These are phyloP conservation scores for Neoascia interrupta DNA, from an alignment of 2,888 invertebrate genomes.

Conservation along the genomic window DNA sequence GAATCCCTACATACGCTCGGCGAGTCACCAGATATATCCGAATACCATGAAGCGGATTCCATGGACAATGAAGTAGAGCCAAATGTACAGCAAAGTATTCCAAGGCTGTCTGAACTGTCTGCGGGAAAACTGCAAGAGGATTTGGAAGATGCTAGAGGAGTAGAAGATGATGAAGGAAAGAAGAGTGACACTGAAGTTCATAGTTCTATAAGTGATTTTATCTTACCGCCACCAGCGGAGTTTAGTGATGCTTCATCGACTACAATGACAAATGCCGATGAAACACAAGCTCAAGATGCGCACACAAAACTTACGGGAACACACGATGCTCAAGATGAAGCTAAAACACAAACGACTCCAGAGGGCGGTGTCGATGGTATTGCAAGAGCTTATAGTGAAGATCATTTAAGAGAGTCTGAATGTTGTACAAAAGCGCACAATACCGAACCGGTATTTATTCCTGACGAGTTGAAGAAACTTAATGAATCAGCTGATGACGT, in stretches of 20 bases:
- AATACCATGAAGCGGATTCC: conserved; percentile 9
- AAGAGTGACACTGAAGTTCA: too few relatives aligned
- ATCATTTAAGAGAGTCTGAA: background rate
- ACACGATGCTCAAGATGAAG: background rate
- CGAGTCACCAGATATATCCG: conserved; percentile 21
- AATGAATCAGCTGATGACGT: background rate
- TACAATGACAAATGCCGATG: background rate
- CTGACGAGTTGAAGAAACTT: background rate
- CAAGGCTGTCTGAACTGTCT: background rate
- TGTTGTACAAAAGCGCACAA: background rate
- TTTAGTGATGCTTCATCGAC: conserved; percentile 31
- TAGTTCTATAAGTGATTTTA: conserved; percentile 20
- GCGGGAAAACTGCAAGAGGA: background rate
- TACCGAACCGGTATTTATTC: too few relatives aligned
- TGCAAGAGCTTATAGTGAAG: background rate
- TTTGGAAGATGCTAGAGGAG: too few relatives aligned
- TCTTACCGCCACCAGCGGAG: conserved; percentile 40
- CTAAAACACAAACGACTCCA: conserved; percentile 18
- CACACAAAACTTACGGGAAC: conserved; percentile 1
- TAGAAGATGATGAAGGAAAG: too few relatives aligned
- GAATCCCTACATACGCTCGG: conserved; percentile 48
- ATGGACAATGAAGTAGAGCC: background rate
- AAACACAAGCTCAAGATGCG: conserved; percentile 1
- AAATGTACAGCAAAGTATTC: too few relatives aligned
- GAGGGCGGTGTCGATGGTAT: background rate